Conservation (phyloP, 2,888 invertebrate genomes). For the Cabera pusaria region DNA sequence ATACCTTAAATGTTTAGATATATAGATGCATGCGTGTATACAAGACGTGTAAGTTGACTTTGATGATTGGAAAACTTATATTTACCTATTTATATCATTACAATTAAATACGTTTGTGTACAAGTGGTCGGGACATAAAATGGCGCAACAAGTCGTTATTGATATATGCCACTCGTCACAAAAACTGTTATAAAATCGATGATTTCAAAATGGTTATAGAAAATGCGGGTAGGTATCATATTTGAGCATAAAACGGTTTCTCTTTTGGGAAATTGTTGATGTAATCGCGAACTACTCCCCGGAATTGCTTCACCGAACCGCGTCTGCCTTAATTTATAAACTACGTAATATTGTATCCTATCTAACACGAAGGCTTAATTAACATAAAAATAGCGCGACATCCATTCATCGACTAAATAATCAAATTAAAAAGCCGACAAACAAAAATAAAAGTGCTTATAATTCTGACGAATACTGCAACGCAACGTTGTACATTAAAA, state of each 20-base stretch:
- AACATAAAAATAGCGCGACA: constrained; percentile 57
- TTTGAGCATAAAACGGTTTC: constrained; percentile 30
- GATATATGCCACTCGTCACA: constrained; percentile 44
- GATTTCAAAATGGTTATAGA: constrained; percentile 9
- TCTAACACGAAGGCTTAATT: constrained; percentile 72
- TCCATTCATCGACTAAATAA: constrained; percentile 59
- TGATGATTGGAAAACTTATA: constrained; percentile 17
- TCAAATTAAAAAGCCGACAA: constrained; percentile 54
- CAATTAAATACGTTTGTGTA: constrained; percentile 3
- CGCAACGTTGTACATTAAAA: constrained; percentile 47
- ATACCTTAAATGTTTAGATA: constrained; percentile 57
- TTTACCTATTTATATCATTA: constrained; percentile 1
- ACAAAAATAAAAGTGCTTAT: constrained; percentile 33
- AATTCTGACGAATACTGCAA: constrained; percentile 67
- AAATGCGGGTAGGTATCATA: constrained; percentile 21
- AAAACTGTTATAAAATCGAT: constrained; percentile 11
- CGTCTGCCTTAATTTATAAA: constrained; percentile 62
- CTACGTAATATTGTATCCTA: constrained; percentile 74
- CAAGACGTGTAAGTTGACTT: constrained; percentile 21
- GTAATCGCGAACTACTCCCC: constrained; percentile 25
- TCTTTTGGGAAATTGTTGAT: constrained; percentile 29
- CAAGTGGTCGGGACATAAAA: constrained; percentile 36
- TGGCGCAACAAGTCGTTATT: constrained; percentile 36
- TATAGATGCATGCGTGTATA: constrained; percentile 56
- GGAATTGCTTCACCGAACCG: constrained; percentile 39